Evolutionary conservation across 1,140 invertebrate genomes (phyloP).

Genomic region (Physella acuta): DNA sequence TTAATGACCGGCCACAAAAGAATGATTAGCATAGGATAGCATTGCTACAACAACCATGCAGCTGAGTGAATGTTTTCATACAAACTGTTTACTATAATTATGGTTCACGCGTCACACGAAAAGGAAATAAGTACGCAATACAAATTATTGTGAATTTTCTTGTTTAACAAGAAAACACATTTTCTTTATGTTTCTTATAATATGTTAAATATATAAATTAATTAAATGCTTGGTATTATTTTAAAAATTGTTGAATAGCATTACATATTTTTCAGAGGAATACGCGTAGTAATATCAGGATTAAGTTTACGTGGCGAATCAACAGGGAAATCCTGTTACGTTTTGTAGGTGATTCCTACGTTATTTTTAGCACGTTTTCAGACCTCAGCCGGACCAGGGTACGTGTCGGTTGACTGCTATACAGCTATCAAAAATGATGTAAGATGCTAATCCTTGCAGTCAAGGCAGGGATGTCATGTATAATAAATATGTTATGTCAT

Average conservation of each 20-base stretch:
- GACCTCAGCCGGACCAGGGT: not conserved
- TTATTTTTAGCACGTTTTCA: constrained; percentile 11
- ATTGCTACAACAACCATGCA: too few relatives aligned
- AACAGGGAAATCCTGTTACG: not conserved
- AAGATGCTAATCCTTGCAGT: not conserved
- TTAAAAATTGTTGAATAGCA: not conserved
- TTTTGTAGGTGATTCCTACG: not conserved
- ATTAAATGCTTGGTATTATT: not conserved
- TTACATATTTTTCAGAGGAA: not conserved
- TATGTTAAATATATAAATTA: not conserved
- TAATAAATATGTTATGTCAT: not conserved
- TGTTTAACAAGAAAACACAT: not conserved
- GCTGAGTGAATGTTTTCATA: too few relatives aligned
- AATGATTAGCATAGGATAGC: too few relatives aligned
- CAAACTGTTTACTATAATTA: too few relatives aligned
- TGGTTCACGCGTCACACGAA: too few relatives aligned
- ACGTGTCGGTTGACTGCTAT: not conserved
- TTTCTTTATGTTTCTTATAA: not conserved
- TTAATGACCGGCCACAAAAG: too few relatives aligned
- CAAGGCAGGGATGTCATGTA: not conserved
- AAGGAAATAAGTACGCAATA: not conserved
- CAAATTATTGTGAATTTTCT: not conserved
- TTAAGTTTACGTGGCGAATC: constrained; percentile 5
- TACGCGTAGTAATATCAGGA: not conserved
- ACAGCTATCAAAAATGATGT: not conserved